Evolutionary conservation across 2,797 vertebrate species (phyloP), one percentile per base, ranked within the genome.

Genomic region (Triplophysa bombifrons): DNA sequence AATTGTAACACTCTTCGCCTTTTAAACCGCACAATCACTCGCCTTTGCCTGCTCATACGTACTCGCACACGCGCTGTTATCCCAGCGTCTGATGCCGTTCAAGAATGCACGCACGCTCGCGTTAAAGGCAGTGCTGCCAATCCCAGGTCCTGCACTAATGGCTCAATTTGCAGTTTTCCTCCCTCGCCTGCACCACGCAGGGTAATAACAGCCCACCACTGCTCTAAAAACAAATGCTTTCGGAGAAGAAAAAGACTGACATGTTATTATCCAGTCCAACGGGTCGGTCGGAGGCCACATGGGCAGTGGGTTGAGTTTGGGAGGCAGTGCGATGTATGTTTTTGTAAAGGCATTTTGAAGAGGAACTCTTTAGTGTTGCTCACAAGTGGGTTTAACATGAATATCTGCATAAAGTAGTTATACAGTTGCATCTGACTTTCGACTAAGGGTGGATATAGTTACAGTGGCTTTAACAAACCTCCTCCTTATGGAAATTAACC

Each of bases 71-170:
- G n/a, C 11, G 44, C 58, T 55, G 30, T 30, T 55, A 78, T 72
- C 34, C 19, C n/a, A 0, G 34, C 55, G 50, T 22, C 22, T 34
- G 53, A 64, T 53, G 34, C 34, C 22, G 61, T 46, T 79, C 4
- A 12, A 19, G 12, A 8, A 63, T 55, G 9, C 51, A 72, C 38
- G 34, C 58, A 30, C 30, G 20, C 34, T 56, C 30, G n/a, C 46
- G 25, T 64, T 78, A 64, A 77, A 48, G 5, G 30, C 51, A 20
- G 11, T 20, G 25, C 60, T 17, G 34, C 68, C 76, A 64, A 82
- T 79, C 81, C 73, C 83, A 78, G 82, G 58, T 46, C 58, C 81
- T 81, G 67, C 80, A 75, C 65, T 86, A 88, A 89, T 87, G 84
- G 85, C 71, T 86, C 78, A 83, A 30, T 84, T 78, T 79, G 70